These are phyloP conservation scores for Acomys russatus DNA, from an alignment of 2,797 vertebrate species.

Conservation along the genomic window DNA sequence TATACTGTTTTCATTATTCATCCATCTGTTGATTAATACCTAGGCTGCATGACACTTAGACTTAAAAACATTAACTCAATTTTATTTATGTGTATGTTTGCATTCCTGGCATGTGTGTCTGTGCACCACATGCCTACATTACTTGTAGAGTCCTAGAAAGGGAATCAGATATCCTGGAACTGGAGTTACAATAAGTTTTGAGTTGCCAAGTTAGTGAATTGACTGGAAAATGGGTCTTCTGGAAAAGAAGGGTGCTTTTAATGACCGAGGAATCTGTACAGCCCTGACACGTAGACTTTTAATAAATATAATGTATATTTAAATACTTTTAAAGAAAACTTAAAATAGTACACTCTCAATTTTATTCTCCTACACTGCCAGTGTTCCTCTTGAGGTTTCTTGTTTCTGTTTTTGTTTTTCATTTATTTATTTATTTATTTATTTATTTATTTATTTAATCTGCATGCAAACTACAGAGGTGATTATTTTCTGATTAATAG, in stretches of 20 bases:
- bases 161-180: neutral
- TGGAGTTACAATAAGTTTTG: neutral
- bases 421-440: neutral
- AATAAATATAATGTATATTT: neutral
- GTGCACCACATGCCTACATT: neutral
- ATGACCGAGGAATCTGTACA: neutral
- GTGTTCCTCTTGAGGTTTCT: neutral
- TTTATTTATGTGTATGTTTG: neutral
- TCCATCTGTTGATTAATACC: neutral
- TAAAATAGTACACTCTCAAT: neutral
- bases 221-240: neutral
- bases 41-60: neutral
- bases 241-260: neutral
- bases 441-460: no score
- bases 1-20: neutral
- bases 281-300: neutral
- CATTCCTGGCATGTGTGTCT: neutral
- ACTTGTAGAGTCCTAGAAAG: neutral
- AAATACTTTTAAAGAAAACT: neutral
- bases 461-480: neutral
- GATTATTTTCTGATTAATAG: neutral
- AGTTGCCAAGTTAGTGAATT: neutral
- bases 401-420: no score
- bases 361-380: neutral
- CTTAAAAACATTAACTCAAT: no score